Percentiles rank a stretch among this genome's conserved stretches.
phyloP scores from a whole-genome alignment of 2,888 invertebrate genomes.

The Epinotia ramella region DNA sequence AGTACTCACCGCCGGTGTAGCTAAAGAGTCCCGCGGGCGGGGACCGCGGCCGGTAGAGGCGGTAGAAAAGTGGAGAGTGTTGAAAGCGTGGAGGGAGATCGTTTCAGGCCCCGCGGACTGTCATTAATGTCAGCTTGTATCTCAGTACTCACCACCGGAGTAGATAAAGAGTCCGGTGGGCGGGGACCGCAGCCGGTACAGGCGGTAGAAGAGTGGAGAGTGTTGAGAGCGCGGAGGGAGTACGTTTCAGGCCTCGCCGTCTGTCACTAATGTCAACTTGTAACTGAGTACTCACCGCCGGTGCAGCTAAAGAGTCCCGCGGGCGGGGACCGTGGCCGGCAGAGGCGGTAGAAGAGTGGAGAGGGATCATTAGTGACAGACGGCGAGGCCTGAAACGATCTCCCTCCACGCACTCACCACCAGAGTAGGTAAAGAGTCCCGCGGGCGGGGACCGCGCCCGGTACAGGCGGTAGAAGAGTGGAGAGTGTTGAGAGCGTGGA shows the following conservation, averaged over 20 bases:
- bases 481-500: constrained; percentile 67
- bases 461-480: constrained; percentile 74
- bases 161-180: too few relatives aligned
- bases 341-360: constrained; percentile 75
- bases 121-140: too few relatives aligned
- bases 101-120: too few relatives aligned
- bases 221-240: too few relatives aligned
- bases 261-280: too few relatives aligned
- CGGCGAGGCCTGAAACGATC: too few relatives aligned
- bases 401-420: constrained; percentile 86
- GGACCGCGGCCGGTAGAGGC: constrained; percentile 88
- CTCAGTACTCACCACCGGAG: too few relatives aligned
- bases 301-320: constrained; percentile 92
- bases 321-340: constrained; percentile 90
- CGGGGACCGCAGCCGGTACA: too few relatives aligned
- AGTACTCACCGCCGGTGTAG: constrained; percentile 85
- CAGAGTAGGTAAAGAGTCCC: constrained; percentile 91
- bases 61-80: constrained; percentile 59
- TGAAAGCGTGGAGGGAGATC: constrained; percentile 79
- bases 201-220: too few relatives aligned
- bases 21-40: constrained; percentile 92
- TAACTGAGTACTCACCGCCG: constrained; percentile 72
- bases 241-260: too few relatives aligned
- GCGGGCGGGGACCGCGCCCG: constrained; percentile 92
- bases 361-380: too few relatives aligned